Base-by-base conservation (phyloP, 2,113 vertebrate genomes). In the Pipa parva region DNA sequence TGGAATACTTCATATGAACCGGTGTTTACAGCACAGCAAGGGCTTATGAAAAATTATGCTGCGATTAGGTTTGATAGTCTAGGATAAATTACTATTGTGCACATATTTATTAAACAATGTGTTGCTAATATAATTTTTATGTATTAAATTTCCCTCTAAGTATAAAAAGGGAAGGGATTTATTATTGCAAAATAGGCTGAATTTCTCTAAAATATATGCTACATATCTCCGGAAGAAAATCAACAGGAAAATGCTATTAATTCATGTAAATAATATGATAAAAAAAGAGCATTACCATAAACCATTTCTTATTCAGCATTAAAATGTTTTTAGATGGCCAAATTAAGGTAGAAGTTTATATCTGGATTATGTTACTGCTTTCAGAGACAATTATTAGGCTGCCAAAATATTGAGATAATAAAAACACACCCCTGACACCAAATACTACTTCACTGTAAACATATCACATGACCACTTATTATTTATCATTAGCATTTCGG, bases 61-160 rank as follows among this genome's bases (percentile, higher is more conserved):
- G 58, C 61, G 57, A 70, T 70, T 70, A 61, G 46, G 31, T 61
- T 70, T 70, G 66, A 70, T 70, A 70, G 57, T 60, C 66, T 54
- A 45, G 58, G 58, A 60, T 61, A 70, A 61, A 70, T 61, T 70
- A 46, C 49, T 50, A 49, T 33, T 54, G 48, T 49, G 28, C 66
- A 52, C 48, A 61, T 70, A 70, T 70, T 70, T 70, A 70, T 70
- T 70, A 45, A 61, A 70, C 45, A 59, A 59, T 59, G 51, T 61
- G 57, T 48, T 60, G 49, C 57, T 70, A 70, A 70, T 61, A 70
- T 61, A 70, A 70, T 12, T 52, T 70, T 60, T 60, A 61, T 70
- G 57, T 25, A 31, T 61, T 54, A 45, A 49, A 70, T 24, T 60
- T 54, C 60, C 33, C 46, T 59, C 9, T 26, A 37, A 28, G 57